Base-by-base conservation (phyloP, 2,797 vertebrate species). In the Chloroceryle amazona region DNA sequence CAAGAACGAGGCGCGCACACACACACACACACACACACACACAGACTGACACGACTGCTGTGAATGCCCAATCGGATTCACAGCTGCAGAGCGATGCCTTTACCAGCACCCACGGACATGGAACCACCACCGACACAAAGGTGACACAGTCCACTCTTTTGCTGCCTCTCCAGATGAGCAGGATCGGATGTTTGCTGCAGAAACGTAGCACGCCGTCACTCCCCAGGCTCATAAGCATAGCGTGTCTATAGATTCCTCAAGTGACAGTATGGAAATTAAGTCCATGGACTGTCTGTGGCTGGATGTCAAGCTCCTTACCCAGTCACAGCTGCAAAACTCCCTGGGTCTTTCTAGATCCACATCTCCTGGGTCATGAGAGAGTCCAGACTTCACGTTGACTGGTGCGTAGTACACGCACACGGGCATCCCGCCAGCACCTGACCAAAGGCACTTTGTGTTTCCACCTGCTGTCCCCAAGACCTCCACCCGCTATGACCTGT, bases 31-130 rank as follows among this genome's bases (percentile, higher is more conserved):
- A 31, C 51, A 52, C 26, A 17, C 51, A 16, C 13, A 8, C 62
- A 15, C 21, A n/a, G 4, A 35, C 13, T 21, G 15, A 21, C 9
- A 44, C 17, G 37, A 3, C 13, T 23, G 11, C 37, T 0, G 2
- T 28, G 52, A 80, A 14, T 1, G 7, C 20, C 72, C 82, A n/a
- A 81, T 7, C 19, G 12, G 10, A 7, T 4, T 42, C 31, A 35
- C 13, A 20, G 1, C 23, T 21, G 29, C 41, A 33, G 62, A 44
- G 21, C 42, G 6, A 25, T 17, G 28, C 42, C 42, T 65, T 15
- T 23, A 29, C 35, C 39, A 31, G 29, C 26, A 46, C 63, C 63
- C 21, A 17, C 6, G 10, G 15, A 13, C 23, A 16, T 4, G 15
- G 23, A 46, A 42, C 16, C 20, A n/a, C 13, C n/a, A 6, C 5